Evolutionary conservation across 2,888 invertebrate species (phyloP), one percentile per base, ranked within the genome.

Genomic region (Osedax frankpressi): DNA sequence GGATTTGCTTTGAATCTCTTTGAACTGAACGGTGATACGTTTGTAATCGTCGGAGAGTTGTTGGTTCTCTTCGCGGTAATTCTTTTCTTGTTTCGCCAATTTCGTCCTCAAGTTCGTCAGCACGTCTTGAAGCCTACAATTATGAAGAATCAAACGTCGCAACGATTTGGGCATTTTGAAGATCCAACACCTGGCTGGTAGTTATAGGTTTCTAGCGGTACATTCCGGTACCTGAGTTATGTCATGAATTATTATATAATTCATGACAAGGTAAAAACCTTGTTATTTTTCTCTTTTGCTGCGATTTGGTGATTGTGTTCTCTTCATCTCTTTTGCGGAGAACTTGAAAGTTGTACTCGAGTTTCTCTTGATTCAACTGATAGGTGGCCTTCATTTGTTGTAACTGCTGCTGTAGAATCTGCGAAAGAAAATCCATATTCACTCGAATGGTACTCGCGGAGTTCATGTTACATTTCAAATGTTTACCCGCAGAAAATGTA

Each of bases 271-370:
- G 30, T 63, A 0, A 68, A 67, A 73, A 83, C 82, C 82, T 79
- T 2, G 84, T 84, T 44, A 84, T 83, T 77, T 83, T 84, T 24
- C 84, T 75, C 76, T 84, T 84, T 78, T 84, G 84, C 73, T 84
- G 83, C n/a, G 84, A 83, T 74, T 84, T 84, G 2, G 83, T 84
- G 71, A 84, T 81, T 11, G 81, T 81, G 77, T 85, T 85, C 75
- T 94, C 94, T 78, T 92, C 92, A 83, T 93, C 93, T 1, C 93
- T 88, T 80, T 90, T 91, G 84, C 91, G 91, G 68, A 94, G 83
- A 29, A 82, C 84, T 81, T 92, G 91, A 82, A 92, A 93, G 82
- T 92, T 94, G 81, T 94, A 94, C 79, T 93, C 91, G 72, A 94
- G 87, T 83, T 94, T 94, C 82, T 94, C 93, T 14, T 90, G 89